These are phyloP conservation scores for Miichthys miiuy DNA, from an alignment of 2,797 vertebrate species.

Conservation along the genomic window DNA sequence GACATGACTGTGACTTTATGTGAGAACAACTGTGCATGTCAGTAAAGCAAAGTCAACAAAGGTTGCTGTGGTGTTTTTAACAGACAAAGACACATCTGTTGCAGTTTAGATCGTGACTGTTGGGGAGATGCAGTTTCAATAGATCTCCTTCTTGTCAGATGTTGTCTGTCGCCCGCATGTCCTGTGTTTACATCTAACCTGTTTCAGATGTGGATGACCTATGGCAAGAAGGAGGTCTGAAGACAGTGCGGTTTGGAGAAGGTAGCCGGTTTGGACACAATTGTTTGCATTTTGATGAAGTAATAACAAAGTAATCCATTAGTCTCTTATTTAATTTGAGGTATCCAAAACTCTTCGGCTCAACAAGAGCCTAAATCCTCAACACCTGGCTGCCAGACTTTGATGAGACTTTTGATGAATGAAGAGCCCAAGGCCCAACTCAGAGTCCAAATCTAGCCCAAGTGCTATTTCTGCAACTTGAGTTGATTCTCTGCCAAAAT, in stretches of 20 bases:
- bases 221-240: not conserved
- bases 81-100: conserved; percentile 49
- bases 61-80: conserved; percentile 9
- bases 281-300: not conserved
- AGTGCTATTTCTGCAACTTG: not conserved
- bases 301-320: conserved; percentile 7
- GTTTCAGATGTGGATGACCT: conserved; percentile 32
- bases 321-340: conserved; percentile 6
- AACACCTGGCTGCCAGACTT: conserved; percentile 19
- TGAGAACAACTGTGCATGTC: conserved; percentile 15
- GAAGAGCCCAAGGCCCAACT: not conserved
- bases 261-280: not conserved
- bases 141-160: conserved; percentile 18
- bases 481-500: not conserved
- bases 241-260: not conserved
- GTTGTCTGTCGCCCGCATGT: conserved; percentile 17
- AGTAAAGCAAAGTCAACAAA: conserved; percentile 24
- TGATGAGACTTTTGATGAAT: conserved; percentile 2
- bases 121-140: not conserved
- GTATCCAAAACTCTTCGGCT: not conserved
- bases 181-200: conserved; percentile 32
- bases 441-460: not conserved
- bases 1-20: not conserved
- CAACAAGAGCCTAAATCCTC: not conserved
- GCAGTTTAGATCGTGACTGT: conserved; percentile 14